These are phyloP conservation scores for Oceanodroma tethys DNA, from an alignment of 2,113 vertebrate species.

Conservation along the genomic window DNA sequence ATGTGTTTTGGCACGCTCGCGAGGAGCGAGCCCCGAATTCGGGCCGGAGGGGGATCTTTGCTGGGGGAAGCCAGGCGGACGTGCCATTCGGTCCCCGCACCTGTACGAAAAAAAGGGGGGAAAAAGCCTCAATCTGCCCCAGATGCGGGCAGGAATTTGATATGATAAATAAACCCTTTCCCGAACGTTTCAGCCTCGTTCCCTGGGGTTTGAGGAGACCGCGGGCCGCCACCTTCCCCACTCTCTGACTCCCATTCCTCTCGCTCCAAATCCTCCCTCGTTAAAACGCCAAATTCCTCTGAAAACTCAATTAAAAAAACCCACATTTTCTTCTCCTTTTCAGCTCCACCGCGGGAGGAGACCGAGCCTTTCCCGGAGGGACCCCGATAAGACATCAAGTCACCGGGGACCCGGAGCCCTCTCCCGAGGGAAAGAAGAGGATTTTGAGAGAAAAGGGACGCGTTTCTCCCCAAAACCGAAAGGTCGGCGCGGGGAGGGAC, in stretches of 20 bases:
- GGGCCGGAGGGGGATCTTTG: background rate
- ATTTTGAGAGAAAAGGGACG: background rate
- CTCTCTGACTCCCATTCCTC: background rate
- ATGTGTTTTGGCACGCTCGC: background rate
- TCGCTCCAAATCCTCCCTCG: background rate
- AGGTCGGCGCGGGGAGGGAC: too few relatives aligned
- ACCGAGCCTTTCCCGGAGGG: background rate
- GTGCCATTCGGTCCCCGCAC: rapidly evolving
- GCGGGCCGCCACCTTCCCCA: background rate
- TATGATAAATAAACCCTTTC: background rate
- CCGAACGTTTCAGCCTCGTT: background rate
- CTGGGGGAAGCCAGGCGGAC: background rate
- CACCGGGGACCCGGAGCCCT: background rate
- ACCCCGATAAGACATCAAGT: background rate
- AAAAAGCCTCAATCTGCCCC: background rate
- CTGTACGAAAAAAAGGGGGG: background rate
- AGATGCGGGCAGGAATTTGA: background rate
- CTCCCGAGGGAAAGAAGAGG: background rate
- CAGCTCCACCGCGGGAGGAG: too few relatives aligned
- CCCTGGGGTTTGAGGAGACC: background rate
- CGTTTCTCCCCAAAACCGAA: background rate
- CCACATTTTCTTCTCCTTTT: background rate
- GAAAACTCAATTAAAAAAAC: background rate
- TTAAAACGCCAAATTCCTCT: background rate
- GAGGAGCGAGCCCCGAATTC: rapidly evolving